Conservation (phyloP, 35 echinoderm and acorn worm genomes). For the Hemicentrotus pulcherrimus region DNA sequence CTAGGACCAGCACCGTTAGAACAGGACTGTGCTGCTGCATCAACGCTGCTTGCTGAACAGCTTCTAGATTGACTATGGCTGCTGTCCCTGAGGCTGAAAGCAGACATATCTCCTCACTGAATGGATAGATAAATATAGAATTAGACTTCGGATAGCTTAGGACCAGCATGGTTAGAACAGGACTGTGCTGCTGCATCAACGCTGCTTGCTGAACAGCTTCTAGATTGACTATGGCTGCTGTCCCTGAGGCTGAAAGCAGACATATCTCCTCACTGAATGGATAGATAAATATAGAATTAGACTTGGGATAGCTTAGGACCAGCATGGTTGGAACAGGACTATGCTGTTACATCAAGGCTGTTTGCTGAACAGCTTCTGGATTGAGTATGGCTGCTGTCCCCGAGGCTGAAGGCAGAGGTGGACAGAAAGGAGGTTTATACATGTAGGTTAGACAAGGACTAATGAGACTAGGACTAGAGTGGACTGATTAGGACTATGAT, state of each 20-base stretch:
- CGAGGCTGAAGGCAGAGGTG: neutral
- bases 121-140: neutral
- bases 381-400: neutral
- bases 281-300: neutral
- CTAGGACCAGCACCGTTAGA: neutral
- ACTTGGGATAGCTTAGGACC: neutral
- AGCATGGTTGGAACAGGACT: neutral
- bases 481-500: neutral
- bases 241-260: neutral
- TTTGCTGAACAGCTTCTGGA: neutral
- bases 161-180: neutral
- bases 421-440: too few species aligned
- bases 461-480: neutral
- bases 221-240: neutral
- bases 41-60: neutral
- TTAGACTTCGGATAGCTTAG: neutral
- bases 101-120: constrained; percentile 70
- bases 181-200: neutral
- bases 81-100: neutral
- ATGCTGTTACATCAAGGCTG: neutral
- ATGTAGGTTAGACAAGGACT: neutral
- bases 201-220: neutral
- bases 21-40: neutral
- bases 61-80: neutral
- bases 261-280: constrained; percentile 77